Percentiles rank a stretch among this genome's conserved stretches.
Evolutionary conservation across 2,888 invertebrate genomes (phyloP).

Genomic region (Dendrolimus houi): DNA sequence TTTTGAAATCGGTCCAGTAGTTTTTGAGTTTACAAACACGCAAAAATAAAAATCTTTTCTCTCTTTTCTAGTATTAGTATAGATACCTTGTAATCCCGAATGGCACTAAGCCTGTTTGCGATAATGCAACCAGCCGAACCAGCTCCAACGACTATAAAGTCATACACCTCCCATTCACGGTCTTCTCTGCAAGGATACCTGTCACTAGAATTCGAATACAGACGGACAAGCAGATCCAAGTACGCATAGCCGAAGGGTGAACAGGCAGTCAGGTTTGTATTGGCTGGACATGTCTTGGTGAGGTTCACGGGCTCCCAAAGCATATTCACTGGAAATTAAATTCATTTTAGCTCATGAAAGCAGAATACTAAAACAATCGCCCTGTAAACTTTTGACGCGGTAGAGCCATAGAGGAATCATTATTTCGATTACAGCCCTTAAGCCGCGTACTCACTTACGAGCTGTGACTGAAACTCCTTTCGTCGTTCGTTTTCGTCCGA

Average conservation of each 20-base stretch:
- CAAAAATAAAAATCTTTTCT: too few relatives aligned
- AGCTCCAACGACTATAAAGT: conserved; percentile 53
- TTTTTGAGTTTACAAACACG: too few relatives aligned
- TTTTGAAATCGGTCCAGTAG: too few relatives aligned
- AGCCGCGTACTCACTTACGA: too few relatives aligned
- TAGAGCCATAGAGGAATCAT: too few relatives aligned
- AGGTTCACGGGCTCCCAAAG: conserved; percentile 32
- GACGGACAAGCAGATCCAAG: conserved; percentile 32
- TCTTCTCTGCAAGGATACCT: conserved; percentile 15
- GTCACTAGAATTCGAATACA: conserved; percentile 38
- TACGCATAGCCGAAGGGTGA: conserved; percentile 36
- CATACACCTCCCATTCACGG: conserved; percentile 28
- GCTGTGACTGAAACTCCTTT: too few relatives aligned
- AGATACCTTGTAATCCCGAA: conserved; percentile 35
- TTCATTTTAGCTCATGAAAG: too few relatives aligned
- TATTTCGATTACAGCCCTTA: too few relatives aligned
- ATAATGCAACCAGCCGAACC: conserved; percentile 50
- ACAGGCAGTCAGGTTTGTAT: conserved; percentile 35
- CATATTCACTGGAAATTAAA: conserved; percentile 13
- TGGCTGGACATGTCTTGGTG: conserved; percentile 24
- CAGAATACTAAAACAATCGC: too few relatives aligned
- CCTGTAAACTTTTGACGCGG: too few relatives aligned
- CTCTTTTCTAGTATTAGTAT: too few relatives aligned
- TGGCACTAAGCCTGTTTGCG: conserved; percentile 39
- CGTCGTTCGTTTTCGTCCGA: too few relatives aligned